phyloP scores from a whole-genome alignment of 2,113 vertebrate genomes.

The Syngnathoides biaculeatus region DNA sequence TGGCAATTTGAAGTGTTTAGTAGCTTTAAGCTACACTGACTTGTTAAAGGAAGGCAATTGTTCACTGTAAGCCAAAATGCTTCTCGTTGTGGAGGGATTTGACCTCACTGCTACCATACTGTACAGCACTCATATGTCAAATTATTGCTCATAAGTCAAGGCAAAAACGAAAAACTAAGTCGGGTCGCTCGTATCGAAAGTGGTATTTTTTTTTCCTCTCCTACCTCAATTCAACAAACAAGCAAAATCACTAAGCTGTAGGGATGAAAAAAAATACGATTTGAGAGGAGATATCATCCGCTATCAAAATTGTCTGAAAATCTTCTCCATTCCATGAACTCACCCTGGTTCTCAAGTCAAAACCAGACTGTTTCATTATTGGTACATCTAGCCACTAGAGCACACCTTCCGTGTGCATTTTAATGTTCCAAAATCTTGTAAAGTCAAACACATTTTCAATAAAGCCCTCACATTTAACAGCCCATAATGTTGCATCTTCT shows the following conservation, averaged over 20 bases:
- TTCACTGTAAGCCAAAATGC: no score
- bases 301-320: constrained; percentile 51
- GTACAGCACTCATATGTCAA: no score
- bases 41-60: no score
- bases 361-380: constrained; percentile 30
- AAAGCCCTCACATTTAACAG: constrained; percentile 72
- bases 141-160: no score
- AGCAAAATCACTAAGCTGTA: neutral
- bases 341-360: neutral
- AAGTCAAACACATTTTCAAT: constrained; percentile 62
- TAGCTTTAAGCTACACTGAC: no score
- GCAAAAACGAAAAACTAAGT: no score
- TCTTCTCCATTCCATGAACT: no score
- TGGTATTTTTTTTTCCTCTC: neutral
- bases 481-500: constrained; percentile 70
- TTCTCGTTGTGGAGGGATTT: no score
- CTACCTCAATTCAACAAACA: neutral
- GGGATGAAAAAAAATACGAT: neutral
- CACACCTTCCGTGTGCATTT: constrained; percentile 40
- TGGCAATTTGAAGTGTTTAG: no score
- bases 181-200: neutral
- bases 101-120: no score
- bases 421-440: constrained; percentile 61
- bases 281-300: constrained; percentile 24
- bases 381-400: constrained; percentile 5